Percentiles rank a stretch among this genome's conserved stretches.
Evolutionary conservation across 2,888 invertebrate species (phyloP).

Genomic region (Parapristionchus giblindavisi): DNA sequence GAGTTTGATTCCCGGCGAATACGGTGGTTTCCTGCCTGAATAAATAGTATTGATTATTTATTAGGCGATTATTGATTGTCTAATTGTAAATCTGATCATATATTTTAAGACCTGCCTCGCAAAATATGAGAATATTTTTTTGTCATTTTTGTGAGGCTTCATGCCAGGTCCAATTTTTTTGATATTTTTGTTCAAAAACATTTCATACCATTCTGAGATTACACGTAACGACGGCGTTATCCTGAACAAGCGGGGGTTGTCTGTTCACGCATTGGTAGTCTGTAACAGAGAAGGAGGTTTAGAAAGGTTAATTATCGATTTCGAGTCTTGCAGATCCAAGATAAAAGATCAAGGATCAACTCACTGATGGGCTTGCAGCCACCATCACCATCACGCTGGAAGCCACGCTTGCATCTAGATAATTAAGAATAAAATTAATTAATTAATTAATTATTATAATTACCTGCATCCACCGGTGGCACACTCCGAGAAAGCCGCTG

Average conservation of each 20-base stretch:
- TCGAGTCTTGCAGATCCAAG: not conserved
- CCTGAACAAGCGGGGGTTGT: constrained; percentile 51
- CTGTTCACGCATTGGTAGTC: constrained; percentile 61
- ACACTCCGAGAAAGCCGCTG: constrained; percentile 65
- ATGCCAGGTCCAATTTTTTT: too few relatives aligned
- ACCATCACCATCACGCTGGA: constrained; percentile 65
- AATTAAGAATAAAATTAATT: not conserved
- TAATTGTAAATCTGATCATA: too few relatives aligned
- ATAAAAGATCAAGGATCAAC: constrained; percentile 1
- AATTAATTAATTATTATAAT: not conserved
- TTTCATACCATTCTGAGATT: constrained; percentile 21
- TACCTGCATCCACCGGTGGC: constrained; percentile 61
- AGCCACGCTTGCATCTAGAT: constrained; percentile 59
- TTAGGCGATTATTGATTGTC: too few relatives aligned
- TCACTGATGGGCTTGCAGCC: constrained; percentile 65
- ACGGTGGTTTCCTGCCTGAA: too few relatives aligned
- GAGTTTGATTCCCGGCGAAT: too few relatives aligned
- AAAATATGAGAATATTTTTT: too few relatives aligned
- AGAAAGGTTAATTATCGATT: not conserved
- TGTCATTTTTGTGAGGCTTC: too few relatives aligned
- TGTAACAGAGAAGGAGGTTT: constrained; percentile 32
- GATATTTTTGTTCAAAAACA: too few relatives aligned
- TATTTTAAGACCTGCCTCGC: too few relatives aligned
- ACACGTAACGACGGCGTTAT: constrained; percentile 54
- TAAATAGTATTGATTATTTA: too few relatives aligned